A percentile compares a stretch with the other conserved stretches of the same genome.
Conservation (phyloP, 2,797 vertebrate genomes). For the Amphiprion clarkii region DNA sequence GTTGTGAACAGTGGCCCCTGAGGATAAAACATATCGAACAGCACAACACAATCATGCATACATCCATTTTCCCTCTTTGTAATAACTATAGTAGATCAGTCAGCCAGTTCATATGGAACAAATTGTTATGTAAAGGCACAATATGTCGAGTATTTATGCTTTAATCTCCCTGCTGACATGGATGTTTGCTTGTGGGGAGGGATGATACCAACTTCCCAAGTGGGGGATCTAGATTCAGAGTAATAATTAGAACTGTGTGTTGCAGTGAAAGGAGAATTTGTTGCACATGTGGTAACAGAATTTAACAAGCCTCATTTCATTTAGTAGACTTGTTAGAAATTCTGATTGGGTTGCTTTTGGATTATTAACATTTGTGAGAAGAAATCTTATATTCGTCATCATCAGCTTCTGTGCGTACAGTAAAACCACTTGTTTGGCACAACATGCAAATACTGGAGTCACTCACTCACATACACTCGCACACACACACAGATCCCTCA, state of each 20-base stretch:
- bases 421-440: neutral
- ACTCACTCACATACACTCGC: slow-evolving; percentile 8
- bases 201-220: slow-evolving; percentile 20
- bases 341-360: slow-evolving; percentile 1
- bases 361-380: slow-evolving; percentile 2
- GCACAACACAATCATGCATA: too few species aligned
- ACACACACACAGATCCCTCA: slow-evolving; percentile 6
- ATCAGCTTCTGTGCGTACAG: neutral
- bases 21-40: too few species aligned
- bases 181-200: slow-evolving; percentile 7
- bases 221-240: slow-evolving; percentile 12
- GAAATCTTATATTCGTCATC: neutral
- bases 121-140: neutral
- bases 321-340: slow-evolving; percentile 9
- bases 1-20: too few species aligned
- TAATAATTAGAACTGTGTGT: neutral
- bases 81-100: too few species aligned
- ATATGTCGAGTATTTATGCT: neutral
- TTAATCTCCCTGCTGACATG: slow-evolving; percentile 3
- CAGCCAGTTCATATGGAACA: neutral
- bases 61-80: too few species aligned
- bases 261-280: neutral
- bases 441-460: neutral
- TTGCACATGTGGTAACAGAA: neutral
- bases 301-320: neutral